Conservation (phyloP, 2,797 vertebrate species). For the Harpagifer antarcticus region DNA sequence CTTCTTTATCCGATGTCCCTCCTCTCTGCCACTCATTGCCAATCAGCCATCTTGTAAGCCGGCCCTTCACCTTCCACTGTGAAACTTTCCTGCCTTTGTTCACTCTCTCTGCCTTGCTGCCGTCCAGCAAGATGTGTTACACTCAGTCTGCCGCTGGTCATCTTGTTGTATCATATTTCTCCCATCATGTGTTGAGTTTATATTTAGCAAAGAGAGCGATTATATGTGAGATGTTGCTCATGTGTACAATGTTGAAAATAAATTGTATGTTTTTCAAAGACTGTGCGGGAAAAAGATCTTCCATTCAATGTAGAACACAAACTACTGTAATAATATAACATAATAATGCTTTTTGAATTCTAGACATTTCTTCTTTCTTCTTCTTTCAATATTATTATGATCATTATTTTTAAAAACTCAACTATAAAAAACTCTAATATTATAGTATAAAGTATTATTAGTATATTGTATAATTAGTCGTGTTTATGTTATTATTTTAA, state of each 20-base stretch:
- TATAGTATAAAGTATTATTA: too few relatives aligned
- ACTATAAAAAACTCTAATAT: too few relatives aligned
- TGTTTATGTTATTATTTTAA: too few relatives aligned
- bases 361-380: background rate
- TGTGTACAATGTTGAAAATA: background rate
- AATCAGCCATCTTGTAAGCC: conserved; percentile 71
- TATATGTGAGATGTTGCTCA: background rate
- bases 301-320: background rate
- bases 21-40: conserved; percentile 63
- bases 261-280: background rate
- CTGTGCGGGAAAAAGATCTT: background rate
- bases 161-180: background rate
- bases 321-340: background rate
- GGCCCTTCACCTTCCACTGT: conserved; percentile 55
- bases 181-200: background rate
- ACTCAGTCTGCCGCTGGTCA: background rate
- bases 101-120: background rate
- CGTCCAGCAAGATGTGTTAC: background rate
- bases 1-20: conserved; percentile 78
- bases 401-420: too few relatives aligned
- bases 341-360: background rate
- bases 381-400: background rate
- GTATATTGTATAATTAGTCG: too few relatives aligned
- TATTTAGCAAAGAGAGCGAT: too few relatives aligned
- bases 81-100: conserved; percentile 47